These are phyloP conservation scores for Aleiodes sp. DNA, from an alignment of 1,140 invertebrate species.

Conservation along the genomic window DNA sequence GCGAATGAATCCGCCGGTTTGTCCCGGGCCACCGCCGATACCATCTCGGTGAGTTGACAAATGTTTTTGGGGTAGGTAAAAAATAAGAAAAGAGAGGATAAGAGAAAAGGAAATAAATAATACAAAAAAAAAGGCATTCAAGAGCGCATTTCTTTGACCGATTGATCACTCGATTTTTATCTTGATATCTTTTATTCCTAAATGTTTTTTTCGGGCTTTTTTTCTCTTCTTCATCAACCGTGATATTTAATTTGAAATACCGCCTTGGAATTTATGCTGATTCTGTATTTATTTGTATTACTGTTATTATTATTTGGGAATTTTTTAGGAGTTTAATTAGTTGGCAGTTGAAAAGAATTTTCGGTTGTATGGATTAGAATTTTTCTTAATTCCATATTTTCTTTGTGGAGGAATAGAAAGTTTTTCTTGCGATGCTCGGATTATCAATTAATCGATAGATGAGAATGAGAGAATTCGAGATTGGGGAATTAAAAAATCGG, in stretches of 20 bases:
- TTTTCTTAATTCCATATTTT: too few relatives aligned
- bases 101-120: neutral
- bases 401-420: too few relatives aligned
- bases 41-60: conserved; percentile 30
- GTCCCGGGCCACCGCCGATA: conserved; percentile 21
- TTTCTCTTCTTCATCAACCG: neutral
- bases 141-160: conserved; percentile 20
- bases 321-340: too few relatives aligned
- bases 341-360: too few relatives aligned
- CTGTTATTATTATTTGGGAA: too few relatives aligned
- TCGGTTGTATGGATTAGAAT: too few relatives aligned
- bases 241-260: neutral
- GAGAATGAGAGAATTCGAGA: too few relatives aligned
- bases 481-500: too few relatives aligned
- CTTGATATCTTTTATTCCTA: conserved; percentile 11
- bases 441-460: too few relatives aligned
- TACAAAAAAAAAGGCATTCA: neutral
- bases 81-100: conserved; percentile 19
- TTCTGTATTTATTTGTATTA: too few relatives aligned
- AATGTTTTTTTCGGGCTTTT: neutral
- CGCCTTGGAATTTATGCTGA: neutral
- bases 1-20: conserved; percentile 27
- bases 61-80: conserved; percentile 23
- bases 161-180: conserved; percentile 31
- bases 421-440: too few relatives aligned